These are phyloP conservation scores for Anguilla megastoma DNA, from an alignment of 2,797 vertebrate genomes.

Conservation along the genomic window DNA sequence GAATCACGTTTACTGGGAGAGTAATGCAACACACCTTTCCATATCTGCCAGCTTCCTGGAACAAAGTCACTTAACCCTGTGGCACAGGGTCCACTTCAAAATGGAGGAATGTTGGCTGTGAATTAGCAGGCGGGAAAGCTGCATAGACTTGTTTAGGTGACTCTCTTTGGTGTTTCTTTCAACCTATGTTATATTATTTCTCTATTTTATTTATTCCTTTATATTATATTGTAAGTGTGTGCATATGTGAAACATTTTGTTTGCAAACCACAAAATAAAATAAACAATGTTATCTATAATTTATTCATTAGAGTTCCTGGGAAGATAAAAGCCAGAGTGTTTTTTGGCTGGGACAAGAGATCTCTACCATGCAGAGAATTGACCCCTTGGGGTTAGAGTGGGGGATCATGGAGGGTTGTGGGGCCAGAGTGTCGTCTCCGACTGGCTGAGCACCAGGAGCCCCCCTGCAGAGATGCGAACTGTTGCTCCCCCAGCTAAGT, in stretches of 20 bases:
- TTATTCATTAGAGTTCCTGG: neutral
- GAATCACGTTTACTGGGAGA: neutral
- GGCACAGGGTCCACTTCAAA: neutral
- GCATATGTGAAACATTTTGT: no score
- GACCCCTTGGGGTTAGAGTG: neutral
- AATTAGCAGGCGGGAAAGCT: neutral
- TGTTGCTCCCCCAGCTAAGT: neutral
- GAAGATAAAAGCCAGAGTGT: neutral
- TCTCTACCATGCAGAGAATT: neutral
- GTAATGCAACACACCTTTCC: neutral
- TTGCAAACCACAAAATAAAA: no score
- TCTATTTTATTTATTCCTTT: no score
- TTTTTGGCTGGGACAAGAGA: neutral
- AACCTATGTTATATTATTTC: no score
- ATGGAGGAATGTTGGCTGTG: neutral
- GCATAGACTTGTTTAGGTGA: neutral
- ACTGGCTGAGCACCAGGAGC: neutral
- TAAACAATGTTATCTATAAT: no score
- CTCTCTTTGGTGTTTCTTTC: neutral
- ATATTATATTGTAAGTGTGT: no score
- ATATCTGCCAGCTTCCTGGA: neutral
- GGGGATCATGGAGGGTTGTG: neutral
- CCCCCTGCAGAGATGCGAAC: constrained; percentile 22
- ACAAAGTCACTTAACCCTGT: neutral
- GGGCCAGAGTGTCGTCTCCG: neutral